Evolutionary conservation across 2,888 invertebrate genomes (phyloP), one percentile per base, ranked within the genome.

Genomic region (Ommatoiulus sabulosus): DNA sequence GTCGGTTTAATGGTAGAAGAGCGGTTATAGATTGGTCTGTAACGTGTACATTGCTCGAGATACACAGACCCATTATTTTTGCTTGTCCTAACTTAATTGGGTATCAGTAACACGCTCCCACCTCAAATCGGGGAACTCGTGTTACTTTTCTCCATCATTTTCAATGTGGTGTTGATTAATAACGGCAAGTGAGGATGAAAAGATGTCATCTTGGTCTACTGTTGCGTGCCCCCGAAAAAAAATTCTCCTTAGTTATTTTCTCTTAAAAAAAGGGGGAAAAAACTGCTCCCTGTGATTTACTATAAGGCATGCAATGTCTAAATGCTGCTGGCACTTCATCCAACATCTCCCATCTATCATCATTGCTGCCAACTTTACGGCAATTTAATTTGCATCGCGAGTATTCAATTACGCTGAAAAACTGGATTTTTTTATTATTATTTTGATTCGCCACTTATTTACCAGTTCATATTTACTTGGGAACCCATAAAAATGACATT

Each of bases 291-390:
- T n/a, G 72, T 72, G 24, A 72, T 72, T 72, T 72, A 72, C 72
- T 72, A 12, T 72, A 72, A 24, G 2, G 24, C 24, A n/a, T 72
- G 72, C 72, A 10, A 72, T 72, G 72, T 72, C 72, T 72, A 24
- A 72, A 72, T 72, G 72, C 72, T 72, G 72, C 72, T 72, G 72
- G 72, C 72, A 72, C 72, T 72, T 24, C 72, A 72, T 72, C 72
- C 24, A 72, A 6, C 20, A 72, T 20, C 24, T n/a, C 72, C 72
- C 72, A 72, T 72, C 72, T 72, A 72, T 72, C 72, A 72, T 72
- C 72, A 72, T 72, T 72, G 72, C 72, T 72, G 72, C 72, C 72
- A 72, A 72, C 72, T 72, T 72, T 10, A 72, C 72, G 72, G 72
- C 72, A 24, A 72, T 72, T 72, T 72, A 72, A 72, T 72, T 72